Evolutionary conservation across 2,888 invertebrate genomes (phyloP), one percentile per base, ranked within the genome.

Genomic region (Asteroscopus sphinx): DNA sequence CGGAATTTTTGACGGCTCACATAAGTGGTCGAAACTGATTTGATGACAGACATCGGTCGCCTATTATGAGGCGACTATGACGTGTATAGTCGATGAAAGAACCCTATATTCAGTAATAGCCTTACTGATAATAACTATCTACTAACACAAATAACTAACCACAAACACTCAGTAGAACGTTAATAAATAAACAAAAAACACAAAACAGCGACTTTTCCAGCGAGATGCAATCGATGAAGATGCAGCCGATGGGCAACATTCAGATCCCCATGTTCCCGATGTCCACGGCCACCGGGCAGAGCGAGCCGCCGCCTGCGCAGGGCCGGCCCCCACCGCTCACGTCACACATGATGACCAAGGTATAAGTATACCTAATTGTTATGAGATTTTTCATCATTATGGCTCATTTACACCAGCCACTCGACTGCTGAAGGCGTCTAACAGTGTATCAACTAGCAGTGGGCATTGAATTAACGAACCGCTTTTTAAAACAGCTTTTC

Each of bases 231-330:
- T 92, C 96, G 45, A 93, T 94, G 88, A 94, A 94, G 71, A 96
- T 96, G 89, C 92, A 67, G 11, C 47, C 92, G 9, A 88, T 92
- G 87, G 85, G 89, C 53, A 91, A 89, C 60, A 95, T 96, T 12
- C 96, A 96, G 77, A 95, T 96, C 16, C 97, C 96, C 59, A 95
- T 97, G 82, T 96, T 97, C 80, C 92, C 96, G 44, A 96, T 97
- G 77, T 95, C 96, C 11, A 77, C 86, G 0, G 88, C 88, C 0
- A 81, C 89, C 0, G 91, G 91, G 0, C 94, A 92, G 69, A 90
- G 90, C 0, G 92, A 93, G 55, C 89, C 88, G 0, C 90, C 82
- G 4, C 88, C 78, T 0, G 66, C 75, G 0, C 94, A 94, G 68
- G 91, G 92, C 65, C 77, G 94, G 15, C 89, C 90, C 61, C 95